Evolutionary conservation across 2,113 vertebrate genomes (phyloP).

Genomic region (Donacobius atricapilla): DNA sequence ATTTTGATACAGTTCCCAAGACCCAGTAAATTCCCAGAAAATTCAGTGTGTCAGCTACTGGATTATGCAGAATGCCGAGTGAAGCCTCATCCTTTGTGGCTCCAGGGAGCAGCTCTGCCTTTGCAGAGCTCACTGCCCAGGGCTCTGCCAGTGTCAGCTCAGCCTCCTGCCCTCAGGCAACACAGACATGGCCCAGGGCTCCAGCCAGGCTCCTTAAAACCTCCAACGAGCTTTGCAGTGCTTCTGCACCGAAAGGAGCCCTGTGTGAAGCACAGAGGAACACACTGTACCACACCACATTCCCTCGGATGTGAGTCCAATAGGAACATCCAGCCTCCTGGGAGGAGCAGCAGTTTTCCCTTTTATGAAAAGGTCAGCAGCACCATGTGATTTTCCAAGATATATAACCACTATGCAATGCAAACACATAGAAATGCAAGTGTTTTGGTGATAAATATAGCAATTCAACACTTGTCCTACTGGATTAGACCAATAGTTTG

Average conservation of each 20-base stretch:
- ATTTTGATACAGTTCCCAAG: neutral
- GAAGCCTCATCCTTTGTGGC: neutral
- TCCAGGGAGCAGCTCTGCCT: neutral
- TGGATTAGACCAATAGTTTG: neutral
- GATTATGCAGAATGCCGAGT: fast-evolving
- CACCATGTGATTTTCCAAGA: neutral
- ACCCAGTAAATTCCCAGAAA: neutral
- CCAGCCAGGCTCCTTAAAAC: neutral
- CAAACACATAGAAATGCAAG: neutral
- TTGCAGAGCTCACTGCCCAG: neutral
- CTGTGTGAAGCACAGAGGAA: neutral
- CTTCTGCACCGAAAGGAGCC: neutral
- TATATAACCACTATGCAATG: neutral
- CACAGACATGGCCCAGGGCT: fast-evolving
- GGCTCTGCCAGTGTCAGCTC: neutral
- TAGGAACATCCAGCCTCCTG: neutral
- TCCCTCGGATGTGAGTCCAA: neutral
- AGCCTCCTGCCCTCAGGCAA: neutral
- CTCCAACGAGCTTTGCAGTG: neutral
- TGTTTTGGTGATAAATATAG: neutral
- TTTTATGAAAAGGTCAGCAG: slow-evolving; percentile 14
- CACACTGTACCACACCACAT: neutral
- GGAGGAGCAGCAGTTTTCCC: neutral
- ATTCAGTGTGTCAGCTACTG: neutral
- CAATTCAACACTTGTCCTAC: neutral